A percentile compares a stretch with the other conserved stretches of the same genome.
These are phyloP conservation scores for Scophthalmus maximus DNA, from an alignment of 2,113 vertebrate species.

Conservation along the genomic window DNA sequence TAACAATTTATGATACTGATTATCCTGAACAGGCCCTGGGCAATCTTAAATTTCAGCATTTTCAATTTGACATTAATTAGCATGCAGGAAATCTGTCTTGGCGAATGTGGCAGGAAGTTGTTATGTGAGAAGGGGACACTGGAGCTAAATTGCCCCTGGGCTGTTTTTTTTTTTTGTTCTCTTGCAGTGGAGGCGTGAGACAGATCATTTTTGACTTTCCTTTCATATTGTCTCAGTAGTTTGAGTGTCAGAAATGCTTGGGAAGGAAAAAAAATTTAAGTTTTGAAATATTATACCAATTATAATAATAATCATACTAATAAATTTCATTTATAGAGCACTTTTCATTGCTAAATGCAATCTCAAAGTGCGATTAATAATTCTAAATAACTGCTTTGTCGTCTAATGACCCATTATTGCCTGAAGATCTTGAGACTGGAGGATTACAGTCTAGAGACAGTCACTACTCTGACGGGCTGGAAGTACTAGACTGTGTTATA, in stretches of 20 bases:
- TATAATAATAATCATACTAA: background rate
- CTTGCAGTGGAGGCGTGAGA: background rate
- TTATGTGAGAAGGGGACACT: conserved; percentile 1
- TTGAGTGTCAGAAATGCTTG: background rate
- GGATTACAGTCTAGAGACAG: background rate
- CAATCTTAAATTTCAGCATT: conserved; percentile 34
- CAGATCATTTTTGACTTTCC: background rate
- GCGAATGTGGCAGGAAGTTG: conserved; percentile 4
- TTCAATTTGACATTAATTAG: conserved; percentile 38
- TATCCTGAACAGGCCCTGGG: conserved; percentile 24
- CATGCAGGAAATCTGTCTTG: conserved; percentile 5
- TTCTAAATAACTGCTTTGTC: background rate
- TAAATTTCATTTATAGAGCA: no score
- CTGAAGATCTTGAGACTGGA: background rate
- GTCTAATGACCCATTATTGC: background rate
- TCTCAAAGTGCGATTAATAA: no score
- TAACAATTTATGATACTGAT: conserved; percentile 45
- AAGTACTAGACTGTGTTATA: background rate
- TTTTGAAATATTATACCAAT: background rate
- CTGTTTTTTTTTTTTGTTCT: background rate
- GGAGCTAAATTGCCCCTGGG: background rate
- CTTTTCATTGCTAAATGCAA: no score
- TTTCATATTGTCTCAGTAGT: background rate
- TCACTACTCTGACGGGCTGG: background rate
- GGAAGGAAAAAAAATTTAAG: background rate